Evolutionary conservation across 2,113 vertebrate genomes (phyloP), one percentile per base, ranked within the genome.

Genomic region (Pseudopodoces humilis): DNA sequence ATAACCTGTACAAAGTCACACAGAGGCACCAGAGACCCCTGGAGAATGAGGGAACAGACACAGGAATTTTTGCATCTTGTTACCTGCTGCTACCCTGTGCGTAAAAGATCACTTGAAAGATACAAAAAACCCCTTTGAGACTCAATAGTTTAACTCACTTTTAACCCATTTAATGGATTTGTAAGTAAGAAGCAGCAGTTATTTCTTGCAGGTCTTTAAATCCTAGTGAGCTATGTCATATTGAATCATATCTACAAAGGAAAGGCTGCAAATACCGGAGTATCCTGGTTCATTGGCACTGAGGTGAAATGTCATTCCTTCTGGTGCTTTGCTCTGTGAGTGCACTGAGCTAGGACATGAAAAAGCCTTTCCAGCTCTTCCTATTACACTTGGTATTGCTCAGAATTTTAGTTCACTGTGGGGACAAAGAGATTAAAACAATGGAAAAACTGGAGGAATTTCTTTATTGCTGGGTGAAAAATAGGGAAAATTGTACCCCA

Each of bases 121-220:
- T 88, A 85, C 49, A 75, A 81, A 86, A 77, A 53, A 14, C 6
- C 47, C 86, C 69, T 89, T 52, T 56, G 83, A 94, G 86, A 88
- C 41, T 68, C 80, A 18, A 41, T n/a, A 64, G 64, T 90, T 91
- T 52, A 78, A 86, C 88, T 81, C 41, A 81, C 86, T 97, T 95
- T 94, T 96, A 90, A 95, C 92, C 91, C 47, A 52, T 94, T 84
- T 91, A 94, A 92, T 96, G 69, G 80, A 58, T 95, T 92, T 82
- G 52, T 83, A 89, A 94, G 69, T 52, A 91, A 96, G 52, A 86
- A 60, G 88, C 72, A 82, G 80, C 65, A 69, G 81, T 92, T 88
- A 70, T 84, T 96, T 95, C 70, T n/a, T 47, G 52, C 72, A 94
- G 80, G 56, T 86, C 86, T 91, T 92, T 84, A 86, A 89, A 89